Conservation (phyloP, 1,140 invertebrate species). For the Drosophila aff. region DNA sequence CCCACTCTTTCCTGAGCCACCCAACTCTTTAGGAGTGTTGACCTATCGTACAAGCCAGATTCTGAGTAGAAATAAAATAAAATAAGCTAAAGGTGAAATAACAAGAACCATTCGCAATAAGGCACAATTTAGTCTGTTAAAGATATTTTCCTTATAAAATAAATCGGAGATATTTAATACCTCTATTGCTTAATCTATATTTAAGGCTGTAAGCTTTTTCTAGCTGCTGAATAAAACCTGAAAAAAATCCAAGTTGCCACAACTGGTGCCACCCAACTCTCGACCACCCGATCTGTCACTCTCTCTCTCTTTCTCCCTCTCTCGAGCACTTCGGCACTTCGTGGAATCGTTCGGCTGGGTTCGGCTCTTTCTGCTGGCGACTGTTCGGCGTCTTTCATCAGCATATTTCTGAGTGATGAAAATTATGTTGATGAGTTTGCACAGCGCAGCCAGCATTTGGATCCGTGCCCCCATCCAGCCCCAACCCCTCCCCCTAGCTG, state of each 20-base stretch:
- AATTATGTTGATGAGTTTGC: slow-evolving; percentile 83
- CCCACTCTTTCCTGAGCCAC: not conserved
- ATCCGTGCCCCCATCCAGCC: slow-evolving; percentile 32
- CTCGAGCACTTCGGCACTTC: slow-evolving; percentile 11
- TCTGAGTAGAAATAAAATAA: no score
- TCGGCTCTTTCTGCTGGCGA: slow-evolving; percentile 25
- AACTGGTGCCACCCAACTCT: not conserved
- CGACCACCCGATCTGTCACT: not conserved
- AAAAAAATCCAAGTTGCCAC: no score
- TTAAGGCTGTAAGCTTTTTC: no score
- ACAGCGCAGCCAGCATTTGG: slow-evolving; percentile 2
- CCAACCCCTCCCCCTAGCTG: slow-evolving; percentile 1
- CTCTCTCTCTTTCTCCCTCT: slow-evolving; percentile 5
- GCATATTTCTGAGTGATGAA: slow-evolving; percentile 83
- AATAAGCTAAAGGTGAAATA: no score
- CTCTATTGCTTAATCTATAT: no score
- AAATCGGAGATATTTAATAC: no score
- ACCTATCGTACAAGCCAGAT: no score
- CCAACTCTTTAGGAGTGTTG: not conserved
- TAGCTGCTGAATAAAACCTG: no score
- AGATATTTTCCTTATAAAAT: no score
- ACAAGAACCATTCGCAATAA: no score
- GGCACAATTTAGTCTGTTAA: no score
- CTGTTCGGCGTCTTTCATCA: slow-evolving; percentile 81
- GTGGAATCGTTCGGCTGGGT: slow-evolving; percentile 21